phyloP scores from a whole-genome alignment of 2,888 invertebrate species.

The Tipula helvola region DNA sequence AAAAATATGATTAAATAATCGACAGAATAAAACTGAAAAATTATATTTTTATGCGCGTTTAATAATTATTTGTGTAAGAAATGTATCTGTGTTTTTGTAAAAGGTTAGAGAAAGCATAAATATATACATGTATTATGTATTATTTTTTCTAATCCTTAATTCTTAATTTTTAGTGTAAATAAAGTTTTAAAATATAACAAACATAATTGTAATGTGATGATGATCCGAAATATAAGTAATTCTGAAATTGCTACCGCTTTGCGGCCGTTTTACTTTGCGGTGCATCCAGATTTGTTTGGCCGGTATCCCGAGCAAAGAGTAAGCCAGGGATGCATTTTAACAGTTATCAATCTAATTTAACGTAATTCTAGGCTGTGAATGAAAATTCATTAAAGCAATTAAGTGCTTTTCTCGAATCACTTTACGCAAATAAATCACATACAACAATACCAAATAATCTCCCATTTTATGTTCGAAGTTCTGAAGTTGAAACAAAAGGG shows the following conservation, averaged over 20 bases:
- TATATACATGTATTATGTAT: too few species aligned
- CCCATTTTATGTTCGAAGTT: slow-evolving; percentile 62
- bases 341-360: background rate
- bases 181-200: background rate
- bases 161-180: background rate
- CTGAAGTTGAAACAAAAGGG: slow-evolving; percentile 31
- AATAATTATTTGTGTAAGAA: background rate
- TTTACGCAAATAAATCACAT: slow-evolving; percentile 47
- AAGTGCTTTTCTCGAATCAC: slow-evolving; percentile 70
- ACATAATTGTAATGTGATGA: background rate
- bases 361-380: slow-evolving; percentile 54
- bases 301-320: slow-evolving; percentile 82
- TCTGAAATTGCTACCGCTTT: slow-evolving; percentile 82
- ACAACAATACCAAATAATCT: slow-evolving; percentile 48
- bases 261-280: slow-evolving; percentile 87
- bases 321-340: slow-evolving; percentile 23
- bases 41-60: background rate
- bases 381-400: slow-evolving; percentile 81
- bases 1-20: background rate
- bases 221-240: slow-evolving; percentile 42
- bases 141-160: too few species aligned
- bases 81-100: background rate
- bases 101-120: background rate
- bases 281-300: slow-evolving; percentile 92
- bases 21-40: background rate